Conservation (phyloP, 2,113 vertebrate species). For the Rhagologus leucostigma region DNA sequence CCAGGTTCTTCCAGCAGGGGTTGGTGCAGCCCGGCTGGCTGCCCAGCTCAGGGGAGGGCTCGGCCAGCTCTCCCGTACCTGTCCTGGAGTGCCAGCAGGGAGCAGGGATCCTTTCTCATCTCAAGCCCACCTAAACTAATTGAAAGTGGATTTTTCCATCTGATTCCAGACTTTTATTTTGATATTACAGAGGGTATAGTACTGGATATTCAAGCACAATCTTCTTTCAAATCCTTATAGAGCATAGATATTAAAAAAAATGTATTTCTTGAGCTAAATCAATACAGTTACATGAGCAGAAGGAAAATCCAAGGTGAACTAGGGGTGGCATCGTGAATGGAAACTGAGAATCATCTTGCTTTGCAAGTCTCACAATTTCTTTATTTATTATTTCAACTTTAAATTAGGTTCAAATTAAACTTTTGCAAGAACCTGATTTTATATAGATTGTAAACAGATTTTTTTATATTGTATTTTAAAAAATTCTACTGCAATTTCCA, state of each 20-base stretch:
- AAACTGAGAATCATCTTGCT: neutral
- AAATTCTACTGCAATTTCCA: neutral
- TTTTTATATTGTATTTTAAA: neutral
- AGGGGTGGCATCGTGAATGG: neutral
- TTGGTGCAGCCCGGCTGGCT: neutral
- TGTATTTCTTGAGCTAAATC: neutral
- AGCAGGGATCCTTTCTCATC: neutral
- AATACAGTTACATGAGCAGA: neutral
- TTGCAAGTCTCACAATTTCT: neutral
- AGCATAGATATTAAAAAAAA: neutral
- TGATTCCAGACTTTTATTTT: neutral
- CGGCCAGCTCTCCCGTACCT: neutral
- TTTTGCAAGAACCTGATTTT: neutral
- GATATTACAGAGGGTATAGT: neutral
- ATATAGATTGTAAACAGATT: neutral
- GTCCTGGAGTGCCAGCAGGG: accelerated
- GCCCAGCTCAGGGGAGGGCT: neutral
- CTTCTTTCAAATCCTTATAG: neutral
- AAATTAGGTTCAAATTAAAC: slow-evolving; percentile 12
- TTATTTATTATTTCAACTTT: slow-evolving; percentile 14
- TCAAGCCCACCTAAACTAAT: neutral
- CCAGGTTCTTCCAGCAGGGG: accelerated
- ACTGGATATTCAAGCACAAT: neutral
- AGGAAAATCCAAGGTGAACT: neutral
- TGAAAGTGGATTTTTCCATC: neutral